These are phyloP conservation scores for Diplosoma virens DNA, from an alignment of 23 tunicate species.

Conservation along the genomic window DNA sequence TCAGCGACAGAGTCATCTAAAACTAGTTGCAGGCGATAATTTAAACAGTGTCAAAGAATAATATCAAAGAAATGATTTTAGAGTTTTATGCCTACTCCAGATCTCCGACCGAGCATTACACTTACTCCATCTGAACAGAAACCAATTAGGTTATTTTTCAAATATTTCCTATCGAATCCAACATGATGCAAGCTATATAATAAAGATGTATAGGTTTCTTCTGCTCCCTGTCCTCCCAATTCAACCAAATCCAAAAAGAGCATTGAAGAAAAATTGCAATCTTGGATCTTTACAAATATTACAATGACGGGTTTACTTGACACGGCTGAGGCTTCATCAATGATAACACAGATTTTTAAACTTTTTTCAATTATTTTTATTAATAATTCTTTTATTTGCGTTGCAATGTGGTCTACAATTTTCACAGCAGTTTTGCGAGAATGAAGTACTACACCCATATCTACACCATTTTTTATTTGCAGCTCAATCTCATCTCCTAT, in stretches of 20 bases:
- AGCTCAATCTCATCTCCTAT: slow-evolving; percentile 53
- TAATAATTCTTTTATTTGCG: slow-evolving; percentile 37
- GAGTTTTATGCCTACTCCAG: slow-evolving; percentile 46
- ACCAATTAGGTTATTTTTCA: slow-evolving; percentile 39
- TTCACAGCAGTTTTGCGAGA: slow-evolving; percentile 58
- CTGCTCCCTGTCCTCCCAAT: slow-evolving; percentile 49
- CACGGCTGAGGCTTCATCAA: slow-evolving; percentile 58
- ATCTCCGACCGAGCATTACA: slow-evolving; percentile 45
- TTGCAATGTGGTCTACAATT: slow-evolving; percentile 55
- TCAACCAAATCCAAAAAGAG: slow-evolving; percentile 57
- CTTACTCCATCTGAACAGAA: slow-evolving; percentile 66
- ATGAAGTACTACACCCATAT: slow-evolving; percentile 54
- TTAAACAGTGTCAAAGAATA: slow-evolving; percentile 48
- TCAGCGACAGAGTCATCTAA: slow-evolving; percentile 40
- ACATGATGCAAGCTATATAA: slow-evolving; percentile 44
- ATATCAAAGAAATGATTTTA: slow-evolving; percentile 37
- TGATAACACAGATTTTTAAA: slow-evolving; percentile 49
- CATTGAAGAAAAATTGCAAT: slow-evolving; percentile 44
- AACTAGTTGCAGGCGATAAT: slow-evolving; percentile 39
- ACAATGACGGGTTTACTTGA: slow-evolving; percentile 45
- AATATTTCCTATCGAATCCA: slow-evolving; percentile 52
- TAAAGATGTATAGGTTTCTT: slow-evolving; percentile 37
- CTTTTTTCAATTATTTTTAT: slow-evolving; percentile 53
- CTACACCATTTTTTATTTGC: slow-evolving; percentile 63
- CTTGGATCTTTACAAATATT: slow-evolving; percentile 45